Base-by-base conservation (phyloP, 2,113 vertebrate genomes). In the Zeus faber region DNA sequence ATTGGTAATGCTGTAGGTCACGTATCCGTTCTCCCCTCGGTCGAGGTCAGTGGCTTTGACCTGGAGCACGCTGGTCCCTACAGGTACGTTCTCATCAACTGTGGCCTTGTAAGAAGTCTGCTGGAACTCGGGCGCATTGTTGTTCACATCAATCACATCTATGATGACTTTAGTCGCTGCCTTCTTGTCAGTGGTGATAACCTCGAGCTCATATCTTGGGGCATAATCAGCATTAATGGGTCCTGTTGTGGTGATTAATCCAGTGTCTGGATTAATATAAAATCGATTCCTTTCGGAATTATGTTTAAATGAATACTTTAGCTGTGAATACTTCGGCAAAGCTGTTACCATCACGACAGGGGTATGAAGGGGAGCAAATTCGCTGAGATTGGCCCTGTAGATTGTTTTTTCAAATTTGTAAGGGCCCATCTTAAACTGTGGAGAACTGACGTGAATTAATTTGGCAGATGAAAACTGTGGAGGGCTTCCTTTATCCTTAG, bases 1-100 rank as follows among this genome's bases (percentile, higher is more conserved):
- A 48, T 97, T 98, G 43, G 94, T 91, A 35, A 99, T 93, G 67
- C 92, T 96, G 67, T 99, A 99, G 1, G 96, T 98, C 62, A 99
- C 93, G 2, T 98, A 98, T 20, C 96, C 97, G 4, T 96, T 94
- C 67, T 99, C 97, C 0, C 94, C 94, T 56, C 85, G 91, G 48
- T 99, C 97, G 0, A 90, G 85, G 81, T 99, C 97, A 1, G 79
- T 84, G 4, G 96, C 97, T 55, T 80, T 94, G 24, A 98, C 91
- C 0, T 81, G 88, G 57, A 94, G 43, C 41, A 99, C 90, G 20
- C 89, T 92, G 0, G 92, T 95, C 53, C 95, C 95, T 31, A 88
- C 0, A n/a, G 93, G 92, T n/a, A 88, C 86, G 7, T 97, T 98
- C 74, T 99, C 97, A 69, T 97, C 93, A 0, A 99, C 92, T 5